Evolutionary conservation across 2,113 vertebrate species (phyloP).

Genomic region (Indicator maculatus): DNA sequence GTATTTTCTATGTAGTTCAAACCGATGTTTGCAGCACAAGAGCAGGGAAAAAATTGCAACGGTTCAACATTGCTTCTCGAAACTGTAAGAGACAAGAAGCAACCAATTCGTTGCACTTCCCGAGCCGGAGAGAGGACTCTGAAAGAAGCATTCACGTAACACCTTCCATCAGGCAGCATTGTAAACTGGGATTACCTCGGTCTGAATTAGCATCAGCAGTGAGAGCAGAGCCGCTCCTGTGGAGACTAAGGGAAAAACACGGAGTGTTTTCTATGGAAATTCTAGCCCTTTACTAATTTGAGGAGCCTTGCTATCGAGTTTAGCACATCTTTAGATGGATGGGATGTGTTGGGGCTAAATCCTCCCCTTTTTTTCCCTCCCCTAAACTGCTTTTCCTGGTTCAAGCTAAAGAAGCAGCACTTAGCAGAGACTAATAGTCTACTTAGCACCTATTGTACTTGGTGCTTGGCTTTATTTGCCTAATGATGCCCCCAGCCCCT

Average conservation of each 20-base stretch:
- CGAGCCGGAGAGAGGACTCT: not conserved
- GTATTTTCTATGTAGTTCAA: not conserved
- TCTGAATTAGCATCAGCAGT: not conserved
- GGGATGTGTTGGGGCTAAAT: constrained; percentile 12
- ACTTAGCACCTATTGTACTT: not conserved
- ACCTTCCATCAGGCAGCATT: not conserved
- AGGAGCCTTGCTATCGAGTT: not conserved
- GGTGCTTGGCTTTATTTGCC: constrained; percentile 12
- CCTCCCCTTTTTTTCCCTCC: not conserved
- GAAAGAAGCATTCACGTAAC: not conserved
- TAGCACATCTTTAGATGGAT: not conserved
- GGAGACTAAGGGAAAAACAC: not conserved
- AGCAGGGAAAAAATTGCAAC: not conserved
- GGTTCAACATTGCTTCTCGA: not conserved
- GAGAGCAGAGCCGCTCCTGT: not conserved
- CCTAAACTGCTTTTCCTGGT: not conserved
- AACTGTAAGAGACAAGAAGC: not conserved
- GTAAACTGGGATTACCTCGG: not conserved
- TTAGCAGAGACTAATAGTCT: not conserved
- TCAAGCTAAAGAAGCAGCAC: not conserved
- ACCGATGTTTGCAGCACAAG: not conserved
- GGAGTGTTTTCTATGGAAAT: not conserved
- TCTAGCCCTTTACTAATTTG: not conserved
- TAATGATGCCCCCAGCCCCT: not conserved
- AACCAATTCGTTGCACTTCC: not conserved